Conservation (phyloP, 1,140 invertebrate species). For the Philopotamus ludificatus region DNA sequence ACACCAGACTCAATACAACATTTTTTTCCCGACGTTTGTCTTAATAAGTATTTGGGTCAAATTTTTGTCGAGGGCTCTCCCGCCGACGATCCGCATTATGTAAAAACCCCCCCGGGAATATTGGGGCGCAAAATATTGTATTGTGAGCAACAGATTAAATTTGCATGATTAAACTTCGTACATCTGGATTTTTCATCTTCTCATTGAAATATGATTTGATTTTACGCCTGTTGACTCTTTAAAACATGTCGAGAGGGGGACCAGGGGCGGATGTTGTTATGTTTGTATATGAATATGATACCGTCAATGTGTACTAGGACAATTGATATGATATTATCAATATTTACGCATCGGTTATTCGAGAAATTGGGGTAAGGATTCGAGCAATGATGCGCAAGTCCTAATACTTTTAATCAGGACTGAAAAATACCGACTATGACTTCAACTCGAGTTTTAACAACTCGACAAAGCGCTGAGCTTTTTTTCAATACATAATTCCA, state of each 20-base stretch:
- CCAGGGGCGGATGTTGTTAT: constrained; percentile 22
- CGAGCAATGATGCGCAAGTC: background rate
- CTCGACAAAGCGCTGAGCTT: too few relatives aligned
- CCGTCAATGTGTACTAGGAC: constrained; percentile 7
- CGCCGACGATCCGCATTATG: constrained; percentile 4
- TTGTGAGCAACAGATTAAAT: constrained; percentile 34
- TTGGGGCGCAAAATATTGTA: constrained; percentile 25
- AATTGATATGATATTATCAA: constrained; percentile 33
- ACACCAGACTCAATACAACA: background rate
- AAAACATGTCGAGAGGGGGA: constrained; percentile 14
- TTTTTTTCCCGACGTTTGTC: background rate
- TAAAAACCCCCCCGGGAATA: background rate
- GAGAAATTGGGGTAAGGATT: background rate
- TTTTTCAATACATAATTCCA: too few relatives aligned
- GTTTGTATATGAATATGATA: background rate
- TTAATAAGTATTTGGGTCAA: background rate
- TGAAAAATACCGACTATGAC: too few relatives aligned
- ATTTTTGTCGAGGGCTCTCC: background rate
- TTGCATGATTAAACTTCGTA: constrained; percentile 34
- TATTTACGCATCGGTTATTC: constrained; percentile 23
- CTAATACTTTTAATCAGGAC: too few relatives aligned
- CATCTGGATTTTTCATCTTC: constrained; percentile 22
- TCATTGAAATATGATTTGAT: constrained; percentile 36
- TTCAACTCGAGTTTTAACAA: too few relatives aligned
- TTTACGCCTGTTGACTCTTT: constrained; percentile 34